phyloP scores from a whole-genome alignment of 2,888 invertebrate species.

The Drosophila percnosoma region DNA sequence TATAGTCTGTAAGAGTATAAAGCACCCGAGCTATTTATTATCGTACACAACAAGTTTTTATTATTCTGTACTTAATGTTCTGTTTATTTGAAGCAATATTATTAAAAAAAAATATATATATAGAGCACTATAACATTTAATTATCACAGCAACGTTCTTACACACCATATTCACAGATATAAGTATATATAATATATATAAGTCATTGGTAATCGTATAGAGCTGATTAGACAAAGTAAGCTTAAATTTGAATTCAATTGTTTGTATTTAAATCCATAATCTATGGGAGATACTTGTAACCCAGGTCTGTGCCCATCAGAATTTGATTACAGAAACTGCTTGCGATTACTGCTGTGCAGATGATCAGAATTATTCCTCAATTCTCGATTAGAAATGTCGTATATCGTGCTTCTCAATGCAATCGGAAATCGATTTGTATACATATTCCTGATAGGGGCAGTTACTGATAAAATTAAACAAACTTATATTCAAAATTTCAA shows the following conservation, averaged over 20 bases:
- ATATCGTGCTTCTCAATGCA: background rate
- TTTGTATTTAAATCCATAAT: background rate
- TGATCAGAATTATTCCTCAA: background rate
- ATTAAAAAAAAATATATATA: too few relatives aligned
- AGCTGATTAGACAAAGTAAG: background rate
- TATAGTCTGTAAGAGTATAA: constrained; percentile 6
- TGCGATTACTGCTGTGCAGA: background rate
- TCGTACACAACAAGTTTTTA: constrained; percentile 13
- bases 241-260: background rate
- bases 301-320: background rate
- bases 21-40: constrained; percentile 26
- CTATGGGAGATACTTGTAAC: background rate
- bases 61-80: constrained; percentile 1
- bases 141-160: background rate
- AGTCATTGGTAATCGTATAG: background rate
- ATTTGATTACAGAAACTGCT: background rate
- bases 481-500: background rate
- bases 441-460: background rate
- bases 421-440: background rate
- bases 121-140: background rate
- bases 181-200: background rate
- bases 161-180: background rate
- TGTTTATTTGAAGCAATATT: background rate
- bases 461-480: too few relatives aligned
- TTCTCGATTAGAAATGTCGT: background rate